Base-by-base conservation (phyloP, 2,797 vertebrate species). In the Pipistrellus pygmaeus region DNA sequence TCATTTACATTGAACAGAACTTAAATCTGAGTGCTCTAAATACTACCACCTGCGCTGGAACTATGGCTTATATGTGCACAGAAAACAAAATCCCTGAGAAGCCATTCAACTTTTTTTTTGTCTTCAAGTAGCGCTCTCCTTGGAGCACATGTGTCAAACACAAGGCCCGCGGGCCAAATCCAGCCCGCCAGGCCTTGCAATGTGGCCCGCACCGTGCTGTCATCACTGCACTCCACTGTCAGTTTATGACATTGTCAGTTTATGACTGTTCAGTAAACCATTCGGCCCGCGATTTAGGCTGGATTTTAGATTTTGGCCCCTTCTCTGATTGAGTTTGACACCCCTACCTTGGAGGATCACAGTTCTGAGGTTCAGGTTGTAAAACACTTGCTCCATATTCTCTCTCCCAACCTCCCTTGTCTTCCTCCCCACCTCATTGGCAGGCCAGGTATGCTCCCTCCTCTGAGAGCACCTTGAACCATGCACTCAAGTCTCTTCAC, bases 11-110 rank as follows among this genome's bases (percentile, higher is more conserved):
- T 95, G 80, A 96, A 97, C 12, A 98, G 96, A 98, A 96, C 94
- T 94, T 95, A 97, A 97, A 96, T 96, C 72, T 82, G 94, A 97
- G 95, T 90, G 95, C 96, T 97, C 97, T 94, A 91, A 85, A 69
- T 66, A 96, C 93, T 93, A 97, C 97, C 96, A 83, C 88, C 8
- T 90, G 85, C n/a, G 88, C 4, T 18, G 95, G 76, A 96, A 89
- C 91, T 96, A 97, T 78, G n/a, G 98, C 98, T 98, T 98, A 88
- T 95, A 96, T 82, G 96, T 98, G 94, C 96, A 89, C 84, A 73
- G 97, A 97, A 97, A 97, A 95, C 95, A 72, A 95, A 97, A 97
- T 96, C 97, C 98, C 98, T 97, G 98, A 98, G 94, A 97, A 98
- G 97, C 97, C 97, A 91, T 96, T 93, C 69, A 23, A 96, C 96